A percentile compares a stretch with the other conserved stretches of the same genome.
These are phyloP conservation scores for Lamellibrachia satsuma DNA, from an alignment of 2,888 invertebrate genomes.

Conservation along the genomic window DNA sequence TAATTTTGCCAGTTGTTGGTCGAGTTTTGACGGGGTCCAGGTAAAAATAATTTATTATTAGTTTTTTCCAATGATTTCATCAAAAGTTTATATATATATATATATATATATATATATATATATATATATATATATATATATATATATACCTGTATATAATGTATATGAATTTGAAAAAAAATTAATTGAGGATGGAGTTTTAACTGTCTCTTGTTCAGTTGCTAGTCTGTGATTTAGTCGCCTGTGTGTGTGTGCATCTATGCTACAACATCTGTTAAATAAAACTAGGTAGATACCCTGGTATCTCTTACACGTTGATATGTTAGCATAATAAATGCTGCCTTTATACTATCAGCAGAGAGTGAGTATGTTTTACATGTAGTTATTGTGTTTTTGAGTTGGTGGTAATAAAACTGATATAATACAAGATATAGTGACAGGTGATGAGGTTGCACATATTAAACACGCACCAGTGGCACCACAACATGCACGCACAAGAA, in stretches of 20 bases:
- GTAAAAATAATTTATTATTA: too few relatives aligned
- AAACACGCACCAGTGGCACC: neutral
- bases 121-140: too few relatives aligned
- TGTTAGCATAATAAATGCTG: neutral
- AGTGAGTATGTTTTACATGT: conserved; percentile 2
- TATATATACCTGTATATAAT: too few relatives aligned
- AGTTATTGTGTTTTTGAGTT: neutral
- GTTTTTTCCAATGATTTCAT: too few relatives aligned
- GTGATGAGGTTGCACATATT: neutral
- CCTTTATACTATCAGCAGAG: neutral
- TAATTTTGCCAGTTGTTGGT: too few relatives aligned
- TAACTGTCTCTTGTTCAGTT: neutral
- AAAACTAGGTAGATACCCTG: neutral
- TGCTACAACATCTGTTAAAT: neutral
- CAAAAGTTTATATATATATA: too few relatives aligned
- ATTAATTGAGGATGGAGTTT: neutral
- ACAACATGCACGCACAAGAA: neutral
- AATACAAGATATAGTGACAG: neutral
- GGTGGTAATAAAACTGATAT: neutral
- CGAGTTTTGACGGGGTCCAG: too few relatives aligned
- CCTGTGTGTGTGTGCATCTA: neutral
- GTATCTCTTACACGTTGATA: neutral
- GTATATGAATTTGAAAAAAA: too few relatives aligned
- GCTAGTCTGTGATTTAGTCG: neutral
- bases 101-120: too few relatives aligned